Conservation (phyloP, 2,113 vertebrate genomes). For the Eclectus roratus region DNA sequence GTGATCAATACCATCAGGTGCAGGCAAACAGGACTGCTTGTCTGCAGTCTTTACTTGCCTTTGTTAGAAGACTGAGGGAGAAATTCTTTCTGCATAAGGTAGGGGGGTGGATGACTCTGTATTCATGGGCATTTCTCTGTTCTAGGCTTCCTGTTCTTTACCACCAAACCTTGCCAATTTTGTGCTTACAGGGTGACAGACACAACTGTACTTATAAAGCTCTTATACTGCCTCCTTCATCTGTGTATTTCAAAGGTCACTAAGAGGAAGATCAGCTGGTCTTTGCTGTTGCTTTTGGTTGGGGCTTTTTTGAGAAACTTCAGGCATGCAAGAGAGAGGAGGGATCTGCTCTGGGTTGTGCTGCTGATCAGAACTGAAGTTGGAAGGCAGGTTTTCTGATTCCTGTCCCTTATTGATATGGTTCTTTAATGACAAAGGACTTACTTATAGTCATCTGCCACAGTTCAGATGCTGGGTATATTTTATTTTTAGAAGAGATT, state of each 20-base stretch:
- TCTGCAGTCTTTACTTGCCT: background rate
- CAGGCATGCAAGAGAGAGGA: background rate
- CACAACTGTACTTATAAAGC: background rate
- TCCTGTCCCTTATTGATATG: background rate
- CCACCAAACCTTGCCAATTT: background rate
- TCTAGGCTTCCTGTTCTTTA: background rate
- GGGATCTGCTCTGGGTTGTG: background rate
- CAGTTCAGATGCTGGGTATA: background rate
- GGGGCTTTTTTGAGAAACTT: background rate
- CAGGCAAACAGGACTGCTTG: background rate
- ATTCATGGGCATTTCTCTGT: background rate
- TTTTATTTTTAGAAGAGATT: background rate
- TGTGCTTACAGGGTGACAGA: background rate
- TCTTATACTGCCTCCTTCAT: background rate
- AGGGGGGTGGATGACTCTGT: background rate
- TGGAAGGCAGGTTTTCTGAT: background rate
- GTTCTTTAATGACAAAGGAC: background rate
- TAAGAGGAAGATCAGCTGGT: background rate
- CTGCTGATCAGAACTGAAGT: background rate
- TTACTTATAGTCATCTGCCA: background rate
- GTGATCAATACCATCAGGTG: background rate
- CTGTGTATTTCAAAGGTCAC: background rate
- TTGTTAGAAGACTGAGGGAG: background rate
- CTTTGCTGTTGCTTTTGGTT: background rate
- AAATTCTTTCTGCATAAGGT: background rate